Percentiles rank a stretch among this genome's conserved stretches.
These are phyloP conservation scores for Australoheros facetus DNA, from an alignment of 2,797 vertebrate species.

Conservation along the genomic window DNA sequence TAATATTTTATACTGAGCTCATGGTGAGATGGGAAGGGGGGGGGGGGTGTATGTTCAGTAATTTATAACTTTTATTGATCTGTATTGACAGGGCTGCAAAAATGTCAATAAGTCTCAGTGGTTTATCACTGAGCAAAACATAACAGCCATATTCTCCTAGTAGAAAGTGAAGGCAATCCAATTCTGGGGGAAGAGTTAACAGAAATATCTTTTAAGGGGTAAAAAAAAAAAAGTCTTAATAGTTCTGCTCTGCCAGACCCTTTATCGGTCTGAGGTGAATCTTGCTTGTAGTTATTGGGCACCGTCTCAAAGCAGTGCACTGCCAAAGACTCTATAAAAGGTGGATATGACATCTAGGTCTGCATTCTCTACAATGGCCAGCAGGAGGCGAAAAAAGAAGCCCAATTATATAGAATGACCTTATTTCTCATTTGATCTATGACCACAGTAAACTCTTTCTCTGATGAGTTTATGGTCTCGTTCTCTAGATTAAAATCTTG, in stretches of 20 bases:
- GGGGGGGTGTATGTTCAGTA: neutral
- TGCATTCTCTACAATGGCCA: neutral
- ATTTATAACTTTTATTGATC: constrained; percentile 32
- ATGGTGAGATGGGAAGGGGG: constrained; percentile 4
- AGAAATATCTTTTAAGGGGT: constrained; percentile 1
- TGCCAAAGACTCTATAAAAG: neutral
- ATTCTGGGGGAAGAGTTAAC: neutral
- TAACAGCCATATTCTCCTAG: neutral
- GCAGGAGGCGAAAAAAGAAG: neutral
- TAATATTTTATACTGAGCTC: neutral
- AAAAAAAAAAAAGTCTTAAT: neutral
- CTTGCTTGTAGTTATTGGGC: neutral
- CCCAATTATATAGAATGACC: neutral
- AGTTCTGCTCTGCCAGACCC: neutral
- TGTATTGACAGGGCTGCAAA: constrained; percentile 15
- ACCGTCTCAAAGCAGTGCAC: neutral
- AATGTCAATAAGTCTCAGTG: neutral
- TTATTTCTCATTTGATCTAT: neutral
- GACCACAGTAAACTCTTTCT: neutral
- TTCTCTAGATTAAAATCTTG: too few relatives aligned
- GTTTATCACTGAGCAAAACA: neutral
- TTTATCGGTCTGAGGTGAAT: neutral
- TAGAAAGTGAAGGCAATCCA: neutral
- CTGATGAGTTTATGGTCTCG: neutral
- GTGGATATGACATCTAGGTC: neutral